Evolutionary conservation across 2,113 vertebrate genomes (phyloP).

Genomic region (Saguinus midas): DNA sequence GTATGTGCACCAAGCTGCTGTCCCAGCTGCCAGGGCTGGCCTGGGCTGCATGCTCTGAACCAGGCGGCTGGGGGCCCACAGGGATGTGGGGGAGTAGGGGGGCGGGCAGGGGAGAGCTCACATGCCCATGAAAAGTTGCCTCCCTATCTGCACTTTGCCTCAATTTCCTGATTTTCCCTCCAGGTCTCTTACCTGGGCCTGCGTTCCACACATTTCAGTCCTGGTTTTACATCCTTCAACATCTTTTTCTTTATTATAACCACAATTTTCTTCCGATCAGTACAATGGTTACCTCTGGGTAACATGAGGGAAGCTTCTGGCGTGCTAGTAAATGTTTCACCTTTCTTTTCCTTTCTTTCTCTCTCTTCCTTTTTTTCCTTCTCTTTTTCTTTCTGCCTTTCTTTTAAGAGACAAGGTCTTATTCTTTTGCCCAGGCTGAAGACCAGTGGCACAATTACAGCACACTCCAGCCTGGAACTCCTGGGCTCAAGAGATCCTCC

Average conservation of each 20-base stretch:
- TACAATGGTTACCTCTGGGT: neutral
- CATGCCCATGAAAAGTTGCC: neutral
- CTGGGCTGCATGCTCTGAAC: neutral
- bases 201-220: neutral
- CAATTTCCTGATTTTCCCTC: neutral
- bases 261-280: neutral
- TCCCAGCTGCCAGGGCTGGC: neutral
- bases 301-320: neutral
- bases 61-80: neutral
- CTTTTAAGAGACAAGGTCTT: too few relatives aligned
- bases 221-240: neutral
- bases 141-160: neutral
- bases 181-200: neutral
- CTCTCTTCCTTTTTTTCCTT: too few relatives aligned
- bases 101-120: too few relatives aligned
- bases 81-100: rapidly evolving
- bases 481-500: too few relatives aligned
- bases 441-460: too few relatives aligned
- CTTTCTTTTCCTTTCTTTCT: too few relatives aligned
- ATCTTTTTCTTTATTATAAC: neutral
- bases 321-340: neutral
- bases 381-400: too few relatives aligned
- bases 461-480: too few relatives aligned
- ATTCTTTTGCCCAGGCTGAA: too few relatives aligned
- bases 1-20: neutral